These are phyloP conservation scores for Micropoecilia bifurca DNA, from an alignment of 2,797 vertebrate species.

Conservation along the genomic window DNA sequence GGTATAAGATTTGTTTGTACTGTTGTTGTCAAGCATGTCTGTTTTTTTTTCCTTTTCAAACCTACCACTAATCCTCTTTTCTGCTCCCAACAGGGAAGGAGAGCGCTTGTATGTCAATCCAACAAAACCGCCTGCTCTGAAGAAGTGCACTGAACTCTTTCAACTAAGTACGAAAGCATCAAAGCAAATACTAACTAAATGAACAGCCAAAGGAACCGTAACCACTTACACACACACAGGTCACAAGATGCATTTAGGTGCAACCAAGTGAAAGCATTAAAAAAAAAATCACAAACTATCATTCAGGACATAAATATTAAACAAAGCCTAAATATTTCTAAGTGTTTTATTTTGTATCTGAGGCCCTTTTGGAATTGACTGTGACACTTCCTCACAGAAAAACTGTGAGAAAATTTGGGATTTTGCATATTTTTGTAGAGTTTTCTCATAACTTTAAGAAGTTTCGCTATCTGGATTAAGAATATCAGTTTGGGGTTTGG, in stretches of 20 bases:
- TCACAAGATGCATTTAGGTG: background rate
- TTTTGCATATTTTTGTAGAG: background rate
- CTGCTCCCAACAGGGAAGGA: constrained; percentile 50
- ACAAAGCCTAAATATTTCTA: background rate
- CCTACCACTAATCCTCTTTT: constrained; percentile 61
- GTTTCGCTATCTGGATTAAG: constrained; percentile 29
- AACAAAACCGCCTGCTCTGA: constrained; percentile 37
- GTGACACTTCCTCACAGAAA: background rate
- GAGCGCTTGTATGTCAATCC: constrained; percentile 57
- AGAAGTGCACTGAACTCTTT: constrained; percentile 39
- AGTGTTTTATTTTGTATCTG: background rate
- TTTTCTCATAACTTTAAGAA: constrained; percentile 11
- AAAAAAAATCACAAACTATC: background rate
- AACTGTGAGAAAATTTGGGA: background rate
- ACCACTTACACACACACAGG: constrained; percentile 12
- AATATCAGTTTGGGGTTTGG: constrained; percentile 26
- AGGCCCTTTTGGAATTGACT: background rate
- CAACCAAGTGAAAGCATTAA: background rate
- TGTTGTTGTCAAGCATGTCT: constrained; percentile 73
- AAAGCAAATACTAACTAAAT: constrained; percentile 40
- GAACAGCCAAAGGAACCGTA: constrained; percentile 22
- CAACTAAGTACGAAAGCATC: constrained; percentile 43
- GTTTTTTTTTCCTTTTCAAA: constrained; percentile 35
- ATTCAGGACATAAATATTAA: background rate
- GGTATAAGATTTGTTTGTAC: constrained; percentile 50